Base-by-base conservation (phyloP, 2,888 invertebrate species). In the Epistrophe grossulariae region DNA sequence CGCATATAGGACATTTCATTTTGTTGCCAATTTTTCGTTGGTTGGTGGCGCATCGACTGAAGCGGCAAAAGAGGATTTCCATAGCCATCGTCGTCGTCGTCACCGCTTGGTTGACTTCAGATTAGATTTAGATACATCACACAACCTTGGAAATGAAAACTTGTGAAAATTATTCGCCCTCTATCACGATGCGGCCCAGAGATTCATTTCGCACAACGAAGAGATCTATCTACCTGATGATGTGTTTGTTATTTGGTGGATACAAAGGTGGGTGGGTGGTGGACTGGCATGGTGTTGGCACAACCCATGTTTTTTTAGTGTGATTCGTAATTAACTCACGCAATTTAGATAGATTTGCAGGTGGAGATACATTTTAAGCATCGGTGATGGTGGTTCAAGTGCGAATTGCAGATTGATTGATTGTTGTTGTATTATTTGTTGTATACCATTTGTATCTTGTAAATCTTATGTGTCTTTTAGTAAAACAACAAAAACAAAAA, bases 101-200 rank as follows among this genome's bases (percentile, higher is more conserved):
- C 24, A 19, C 10, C 35, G 81, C 57, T 62, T 45, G 45, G 59
- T 64, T 45, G 59, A 52, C 62, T 84, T 70, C 40, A 50, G 66
- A 79, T 48, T 72, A 62, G 62, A 62, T 70, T 52, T 11, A 70
- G 38, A 43, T 43, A 52, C 68, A 70, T 40, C 70, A 55, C 66
- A 60, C 72, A 87, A 79, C 87, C 87, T 87, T 87, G 87, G 68
- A 72, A 71, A 78, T 79, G 83, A 79, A 66, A 87, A 79, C 60
- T 62, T 60, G 60, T 72, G 84, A 71, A 76, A 80, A 80, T 38
- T 59, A 52, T 68, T 78, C 72, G 79, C 73, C 74, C 68, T 71
- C 78, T 40, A 62, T 57, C 72, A 64, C 48, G 55, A 19, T 17
- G 19, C 68, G 35, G 24, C 52, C 17, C 31, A 57, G 9, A 24